These are phyloP conservation scores for Pungitius pungitius DNA, from an alignment of 2,113 vertebrate species.

Conservation along the genomic window DNA sequence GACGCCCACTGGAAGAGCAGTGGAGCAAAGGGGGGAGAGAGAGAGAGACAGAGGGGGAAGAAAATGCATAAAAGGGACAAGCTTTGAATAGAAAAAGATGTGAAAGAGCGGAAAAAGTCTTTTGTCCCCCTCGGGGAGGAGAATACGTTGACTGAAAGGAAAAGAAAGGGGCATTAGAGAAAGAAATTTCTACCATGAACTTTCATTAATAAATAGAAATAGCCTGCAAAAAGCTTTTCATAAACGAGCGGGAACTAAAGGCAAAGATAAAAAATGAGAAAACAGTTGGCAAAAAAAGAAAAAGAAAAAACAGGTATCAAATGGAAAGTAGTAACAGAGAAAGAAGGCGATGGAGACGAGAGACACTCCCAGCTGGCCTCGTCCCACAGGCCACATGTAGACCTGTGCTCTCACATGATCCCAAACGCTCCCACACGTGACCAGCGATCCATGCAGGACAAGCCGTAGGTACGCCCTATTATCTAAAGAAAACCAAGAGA, in stretches of 20 bases:
- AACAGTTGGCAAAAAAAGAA: slow-evolving; percentile 14
- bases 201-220: slow-evolving; percentile 50
- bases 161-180: slow-evolving; percentile 31
- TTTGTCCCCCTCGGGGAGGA: slow-evolving; percentile 41
- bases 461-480: slow-evolving; percentile 27
- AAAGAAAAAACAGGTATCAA: slow-evolving; percentile 7
- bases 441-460: slow-evolving; percentile 38
- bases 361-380: slow-evolving; percentile 38
- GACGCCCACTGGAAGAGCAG: slow-evolving; percentile 78
- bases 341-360: not conserved
- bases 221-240: slow-evolving; percentile 24
- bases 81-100: slow-evolving; percentile 40
- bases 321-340: slow-evolving; percentile 28
- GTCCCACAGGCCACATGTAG: slow-evolving; percentile 43
- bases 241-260: slow-evolving; percentile 35
- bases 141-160: slow-evolving; percentile 26
- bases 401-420: slow-evolving; percentile 14
- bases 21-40: slow-evolving; percentile 51
- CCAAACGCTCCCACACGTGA: slow-evolving; percentile 14
- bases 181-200: slow-evolving; percentile 27
- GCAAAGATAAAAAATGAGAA: slow-evolving; percentile 11
- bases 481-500: slow-evolving; percentile 33
- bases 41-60: slow-evolving; percentile 7
- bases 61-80: slow-evolving; percentile 32
- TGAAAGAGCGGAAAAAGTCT: slow-evolving; percentile 24